Evolutionary conservation across 1,140 invertebrate species (phyloP), one percentile per base, ranked within the genome.

Genomic region (Drosophila setifemur): DNA sequence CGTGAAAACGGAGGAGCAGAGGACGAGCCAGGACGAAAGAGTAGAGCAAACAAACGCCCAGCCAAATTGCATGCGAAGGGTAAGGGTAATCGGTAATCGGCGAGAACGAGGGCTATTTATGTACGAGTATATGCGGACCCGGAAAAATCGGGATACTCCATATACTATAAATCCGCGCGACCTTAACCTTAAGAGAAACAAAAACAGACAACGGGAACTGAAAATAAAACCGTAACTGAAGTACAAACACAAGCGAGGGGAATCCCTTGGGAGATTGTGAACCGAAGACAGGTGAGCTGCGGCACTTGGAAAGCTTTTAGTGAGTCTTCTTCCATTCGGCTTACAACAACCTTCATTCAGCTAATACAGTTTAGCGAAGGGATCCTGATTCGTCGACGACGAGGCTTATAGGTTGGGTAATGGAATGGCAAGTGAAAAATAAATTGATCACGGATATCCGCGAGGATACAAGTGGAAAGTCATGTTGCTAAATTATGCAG

Each of bases 41-140:
- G 26, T 16, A 31, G 35, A 31, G 39, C 42, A 48, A 68, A 58
- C 29, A 63, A 47, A 47, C 31, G 23, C 4, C 25, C n/a, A 39
- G 29, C 16, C 12, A 69, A 45, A 61, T 39, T 37, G 68, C 66
- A 70, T 70, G 47, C 21, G 35, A 63, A 53, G 48, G 29, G 55
- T 42, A 63, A 53, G 48, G 29, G 55, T 42, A 70, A 81, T 74
- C 57, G 64, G 45, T 42, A 70, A 81, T 74, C 57, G 64, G 42
- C 26, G 28, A 60, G 57, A 47, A 26, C 67, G 43, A 16, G 25
- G 37, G 44, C 74, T 58, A 77, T 67, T 76, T 77, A 67, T 64
- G 57, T 49, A 40, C 25, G 14, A 7, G n/a, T 77, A 67, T 64
- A 64, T 49, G 45, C 25, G 14, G 9, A n/a, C 31, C 12, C 19